Conservation (phyloP, 2,113 vertebrate genomes). For the Gnathonemus longibarbis region DNA sequence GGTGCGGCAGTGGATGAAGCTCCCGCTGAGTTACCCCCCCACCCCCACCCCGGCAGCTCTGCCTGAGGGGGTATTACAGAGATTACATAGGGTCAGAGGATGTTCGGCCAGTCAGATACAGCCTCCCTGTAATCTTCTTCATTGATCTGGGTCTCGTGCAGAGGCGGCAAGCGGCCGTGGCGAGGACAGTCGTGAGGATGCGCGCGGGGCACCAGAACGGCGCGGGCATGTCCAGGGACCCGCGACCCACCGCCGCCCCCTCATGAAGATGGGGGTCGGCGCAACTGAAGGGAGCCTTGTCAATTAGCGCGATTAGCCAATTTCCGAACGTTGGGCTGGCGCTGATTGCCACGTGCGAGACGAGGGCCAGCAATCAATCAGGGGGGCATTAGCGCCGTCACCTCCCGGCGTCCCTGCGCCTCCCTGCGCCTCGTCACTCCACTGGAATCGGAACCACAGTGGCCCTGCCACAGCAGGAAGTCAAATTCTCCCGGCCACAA, state of each 20-base stretch:
- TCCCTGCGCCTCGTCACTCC: conserved; percentile 16
- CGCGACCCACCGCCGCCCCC: not conserved
- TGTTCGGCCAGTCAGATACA: not conserved
- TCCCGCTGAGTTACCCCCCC: not conserved
- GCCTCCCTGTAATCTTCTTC: not conserved
- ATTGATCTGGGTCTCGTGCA: not conserved
- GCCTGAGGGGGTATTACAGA: not conserved
- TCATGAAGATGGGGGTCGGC: not conserved
- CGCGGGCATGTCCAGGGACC: not conserved
- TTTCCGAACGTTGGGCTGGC: conserved; percentile 55
- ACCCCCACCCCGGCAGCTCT: not conserved
- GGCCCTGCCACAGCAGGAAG: conserved; percentile 46
- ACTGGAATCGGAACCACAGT: conserved; percentile 39
- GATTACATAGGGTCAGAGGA: not conserved
- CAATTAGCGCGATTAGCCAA: conserved; percentile 60
- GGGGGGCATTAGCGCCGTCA: conserved; percentile 19
- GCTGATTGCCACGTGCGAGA: conserved; percentile 40
- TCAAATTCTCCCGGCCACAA: conserved; percentile 59
- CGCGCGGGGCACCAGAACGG: conserved; percentile 15
- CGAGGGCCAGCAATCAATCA: conserved; percentile 43
- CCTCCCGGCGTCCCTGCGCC: conserved; percentile 17
- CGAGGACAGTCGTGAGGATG: not conserved
- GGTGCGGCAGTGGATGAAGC: not conserved
- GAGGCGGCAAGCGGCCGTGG: conserved; percentile 12
- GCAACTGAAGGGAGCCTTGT: conserved; percentile 19